Percentiles rank a stretch among this genome's conserved stretches.
Evolutionary conservation across 2,113 vertebrate species (phyloP).

Genomic region (Dipodomys ordii): DNA sequence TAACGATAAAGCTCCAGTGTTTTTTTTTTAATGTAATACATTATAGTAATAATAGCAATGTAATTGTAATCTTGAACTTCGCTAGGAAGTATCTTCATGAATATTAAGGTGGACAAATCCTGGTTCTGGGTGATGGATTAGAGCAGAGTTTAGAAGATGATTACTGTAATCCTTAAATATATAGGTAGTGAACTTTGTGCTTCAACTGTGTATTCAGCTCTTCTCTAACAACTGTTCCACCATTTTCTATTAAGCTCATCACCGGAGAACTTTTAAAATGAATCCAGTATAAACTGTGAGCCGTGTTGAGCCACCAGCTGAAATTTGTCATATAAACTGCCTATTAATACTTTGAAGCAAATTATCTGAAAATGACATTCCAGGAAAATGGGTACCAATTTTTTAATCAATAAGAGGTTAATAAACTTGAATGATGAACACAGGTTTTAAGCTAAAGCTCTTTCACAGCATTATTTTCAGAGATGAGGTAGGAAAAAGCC

Average conservation of each 20-base stretch:
- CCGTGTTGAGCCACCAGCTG: background rate
- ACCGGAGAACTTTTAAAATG: constrained; percentile 42
- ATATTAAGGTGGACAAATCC: constrained; percentile 53
- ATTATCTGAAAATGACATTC: constrained; percentile 60
- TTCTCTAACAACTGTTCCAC: constrained; percentile 25
- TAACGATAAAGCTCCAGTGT: constrained; percentile 17
- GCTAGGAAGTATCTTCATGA: constrained; percentile 55
- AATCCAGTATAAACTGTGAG: constrained; percentile 42
- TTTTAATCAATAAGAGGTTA: constrained; percentile 77
- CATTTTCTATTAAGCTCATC: constrained; percentile 46
- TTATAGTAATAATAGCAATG: constrained; percentile 46
- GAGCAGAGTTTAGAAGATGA: constrained; percentile 36
- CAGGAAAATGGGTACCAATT: constrained; percentile 47
- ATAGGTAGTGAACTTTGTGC: background rate
- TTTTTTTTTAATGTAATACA: constrained; percentile 43
- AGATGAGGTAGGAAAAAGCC: constrained; percentile 55
- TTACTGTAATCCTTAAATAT: constrained; percentile 62
- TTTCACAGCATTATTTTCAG: constrained; percentile 68
- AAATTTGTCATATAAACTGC: constrained; percentile 49
- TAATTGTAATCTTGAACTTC: constrained; percentile 68
- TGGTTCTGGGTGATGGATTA: constrained; percentile 57
- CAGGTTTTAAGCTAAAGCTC: constrained; percentile 66
- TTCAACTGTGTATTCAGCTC: constrained; percentile 16
- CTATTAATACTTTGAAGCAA: constrained; percentile 57
- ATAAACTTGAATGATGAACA: constrained; percentile 63